Conservation (phyloP, 2,888 invertebrate genomes). For the Diachrysia chrysitis region DNA sequence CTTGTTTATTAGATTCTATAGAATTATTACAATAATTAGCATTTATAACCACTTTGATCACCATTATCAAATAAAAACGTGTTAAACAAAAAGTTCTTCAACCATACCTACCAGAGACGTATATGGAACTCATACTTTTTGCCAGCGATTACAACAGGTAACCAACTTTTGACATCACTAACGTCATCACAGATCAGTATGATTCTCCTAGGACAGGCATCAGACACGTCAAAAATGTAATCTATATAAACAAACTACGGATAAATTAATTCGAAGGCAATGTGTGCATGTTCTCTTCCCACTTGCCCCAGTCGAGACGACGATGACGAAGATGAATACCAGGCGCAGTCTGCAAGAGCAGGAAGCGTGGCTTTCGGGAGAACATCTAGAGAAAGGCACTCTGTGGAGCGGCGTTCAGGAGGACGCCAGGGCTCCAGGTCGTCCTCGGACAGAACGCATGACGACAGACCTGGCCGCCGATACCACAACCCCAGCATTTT, state of each 20-base stretch:
- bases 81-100: too few species aligned
- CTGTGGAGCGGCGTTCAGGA: too few species aligned
- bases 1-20: too few species aligned
- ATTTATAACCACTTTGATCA: too few species aligned
- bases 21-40: too few species aligned
- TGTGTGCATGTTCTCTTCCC: constrained; percentile 32
- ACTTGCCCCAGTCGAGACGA: constrained; percentile 20
- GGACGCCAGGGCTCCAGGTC: not conserved
- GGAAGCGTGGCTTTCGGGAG: too few species aligned
- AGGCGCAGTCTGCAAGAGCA: too few species aligned
- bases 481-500: constrained; percentile 25
- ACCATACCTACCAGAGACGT: too few species aligned
- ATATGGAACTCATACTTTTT: not conserved
- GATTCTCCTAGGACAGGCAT: not conserved
- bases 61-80: too few species aligned
- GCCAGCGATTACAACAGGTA: too few species aligned
- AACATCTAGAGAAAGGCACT: not conserved
- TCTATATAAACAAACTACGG: not conserved
- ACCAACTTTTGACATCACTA: not conserved
- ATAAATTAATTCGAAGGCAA: constrained; percentile 15
- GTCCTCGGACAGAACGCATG: too few species aligned
- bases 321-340: constrained; percentile 14
- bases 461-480: not conserved
- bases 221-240: not conserved
- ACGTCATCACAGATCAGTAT: not conserved